Base-by-base conservation (phyloP, 2,113 vertebrate genomes). In the Chinchilla lanigera region DNA sequence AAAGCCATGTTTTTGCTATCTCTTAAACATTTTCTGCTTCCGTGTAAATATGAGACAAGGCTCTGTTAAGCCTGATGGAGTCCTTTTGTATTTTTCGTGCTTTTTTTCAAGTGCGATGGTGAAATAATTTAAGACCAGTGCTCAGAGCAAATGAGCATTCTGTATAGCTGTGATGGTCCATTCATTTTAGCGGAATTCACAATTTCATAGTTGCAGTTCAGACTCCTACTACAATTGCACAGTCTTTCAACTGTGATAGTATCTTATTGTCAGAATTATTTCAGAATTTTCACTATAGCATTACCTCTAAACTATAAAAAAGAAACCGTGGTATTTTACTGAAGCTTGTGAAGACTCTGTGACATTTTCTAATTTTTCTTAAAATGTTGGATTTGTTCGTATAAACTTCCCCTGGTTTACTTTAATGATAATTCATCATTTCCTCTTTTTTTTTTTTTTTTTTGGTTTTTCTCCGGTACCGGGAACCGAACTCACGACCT, bases 381-480 rank as follows among this genome's bases (percentile, higher is more conserved):
- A 69, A 95, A 97, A 97, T 89, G 90, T 82, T 75, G 78, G 65
- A 96, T 97, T 93, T 92, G 47, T 69, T 90, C 85, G 50, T 81
- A 95, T 96, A 65, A 93, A 93, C 65, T 69, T 97, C 30, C 5
- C 75, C 26, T 82, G 58, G 91, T 85, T 97, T 95, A 95, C 77
- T 2, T 0, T 93, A 84, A 4, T 1, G 8, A 73, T 95, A 54
- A 86, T 54, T 73, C 61, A 96, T 41, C 65, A 61, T 94, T 87
- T 96, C n/a, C n/a, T n/a, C n/a, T n/a, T n/a, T n/a, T n/a, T n/a
- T n/a, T n/a, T n/a, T n/a, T n/a, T n/a, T n/a, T n/a, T n/a, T n/a
- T n/a, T n/a, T n/a, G n/a, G n/a, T n/a, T n/a, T n/a, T n/a, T n/a
- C n/a, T n/a, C n/a, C n/a, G n/a, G n/a, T n/a, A n/a, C n/a, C n/a